Conservation (phyloP, 2,888 invertebrate genomes). For the Disparrhopalites patrizii region DNA sequence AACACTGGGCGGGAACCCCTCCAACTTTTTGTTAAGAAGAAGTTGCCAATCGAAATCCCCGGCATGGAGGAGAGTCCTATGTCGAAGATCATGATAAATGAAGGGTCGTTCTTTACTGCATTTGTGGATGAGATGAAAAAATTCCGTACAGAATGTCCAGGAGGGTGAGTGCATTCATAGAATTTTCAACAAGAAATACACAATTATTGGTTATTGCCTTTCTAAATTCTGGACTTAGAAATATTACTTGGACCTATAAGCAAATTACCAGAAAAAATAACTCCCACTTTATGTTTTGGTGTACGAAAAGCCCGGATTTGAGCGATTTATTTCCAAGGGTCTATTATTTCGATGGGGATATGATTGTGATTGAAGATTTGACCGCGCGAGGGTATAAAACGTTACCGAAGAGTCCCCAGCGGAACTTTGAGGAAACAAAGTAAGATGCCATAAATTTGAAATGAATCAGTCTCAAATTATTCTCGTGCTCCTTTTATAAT, state of each 20-base stretch:
- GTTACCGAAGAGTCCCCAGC: background rate
- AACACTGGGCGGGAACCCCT: background rate
- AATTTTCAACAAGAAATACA: no score
- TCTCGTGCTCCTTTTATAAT: no score
- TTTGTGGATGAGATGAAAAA: background rate
- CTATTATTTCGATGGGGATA: constrained; percentile 2
- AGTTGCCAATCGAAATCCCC: background rate
- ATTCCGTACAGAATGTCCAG: background rate
- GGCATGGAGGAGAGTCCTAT: background rate
- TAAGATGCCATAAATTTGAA: no score
- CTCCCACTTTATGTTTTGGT: no score
- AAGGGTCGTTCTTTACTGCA: background rate
- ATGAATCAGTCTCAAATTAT: no score
- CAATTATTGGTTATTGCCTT: no score
- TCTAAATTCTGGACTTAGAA: no score
- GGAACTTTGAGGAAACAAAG: constrained; percentile 8
- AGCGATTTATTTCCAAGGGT: constrained; percentile 11
- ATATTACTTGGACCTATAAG: no score
- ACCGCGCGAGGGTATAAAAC: constrained; percentile 3
- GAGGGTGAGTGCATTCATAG: constrained; percentile 4
- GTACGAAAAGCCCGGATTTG: background rate
- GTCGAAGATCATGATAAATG: background rate
- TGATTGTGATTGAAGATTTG: constrained; percentile 18
- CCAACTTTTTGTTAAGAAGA: constrained; percentile 8
- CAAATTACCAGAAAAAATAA: no score